Percentiles rank a stretch among this genome's conserved stretches.
Evolutionary conservation across 2,888 invertebrate species (phyloP).

Genomic region (Amphipoea lucens): DNA sequence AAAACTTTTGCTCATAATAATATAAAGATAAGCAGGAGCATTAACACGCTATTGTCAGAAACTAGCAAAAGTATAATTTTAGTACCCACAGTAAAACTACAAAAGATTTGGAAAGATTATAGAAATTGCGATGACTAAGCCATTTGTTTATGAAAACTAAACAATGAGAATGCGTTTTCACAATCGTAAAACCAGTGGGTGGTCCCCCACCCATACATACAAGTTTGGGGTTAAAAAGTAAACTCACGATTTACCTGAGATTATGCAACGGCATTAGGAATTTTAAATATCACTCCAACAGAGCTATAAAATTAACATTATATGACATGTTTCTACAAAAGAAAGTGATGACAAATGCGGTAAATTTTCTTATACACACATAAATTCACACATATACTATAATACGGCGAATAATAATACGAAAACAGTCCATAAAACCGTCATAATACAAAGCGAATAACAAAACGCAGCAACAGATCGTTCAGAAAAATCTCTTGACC

Average conservation of each 20-base stretch:
- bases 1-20: constrained; percentile 33
- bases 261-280: constrained; percentile 48
- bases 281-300: constrained; percentile 41
- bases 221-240: constrained; percentile 67
- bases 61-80: constrained; percentile 57
- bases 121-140: constrained; percentile 77
- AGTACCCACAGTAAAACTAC: constrained; percentile 56
- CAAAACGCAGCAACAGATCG: constrained; percentile 70
- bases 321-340: constrained; percentile 32
- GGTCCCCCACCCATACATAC: constrained; percentile 68
- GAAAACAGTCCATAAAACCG: constrained; percentile 69
- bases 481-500: constrained; percentile 72
- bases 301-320: constrained; percentile 46
- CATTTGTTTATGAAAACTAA: constrained; percentile 73
- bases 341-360: constrained; percentile 46
- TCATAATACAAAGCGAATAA: constrained; percentile 69
- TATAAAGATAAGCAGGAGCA: constrained; percentile 46
- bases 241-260: constrained; percentile 63
- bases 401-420: constrained; percentile 47
- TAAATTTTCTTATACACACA: constrained; percentile 67
- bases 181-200: constrained; percentile 72
- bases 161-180: constrained; percentile 78
- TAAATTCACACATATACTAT: constrained; percentile 50
- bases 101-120: constrained; percentile 70
- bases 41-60: constrained; percentile 58